Evolutionary conservation across 2,888 invertebrate species (phyloP), one percentile per base, ranked within the genome.

Genomic region (Cheilosia pagana): DNA sequence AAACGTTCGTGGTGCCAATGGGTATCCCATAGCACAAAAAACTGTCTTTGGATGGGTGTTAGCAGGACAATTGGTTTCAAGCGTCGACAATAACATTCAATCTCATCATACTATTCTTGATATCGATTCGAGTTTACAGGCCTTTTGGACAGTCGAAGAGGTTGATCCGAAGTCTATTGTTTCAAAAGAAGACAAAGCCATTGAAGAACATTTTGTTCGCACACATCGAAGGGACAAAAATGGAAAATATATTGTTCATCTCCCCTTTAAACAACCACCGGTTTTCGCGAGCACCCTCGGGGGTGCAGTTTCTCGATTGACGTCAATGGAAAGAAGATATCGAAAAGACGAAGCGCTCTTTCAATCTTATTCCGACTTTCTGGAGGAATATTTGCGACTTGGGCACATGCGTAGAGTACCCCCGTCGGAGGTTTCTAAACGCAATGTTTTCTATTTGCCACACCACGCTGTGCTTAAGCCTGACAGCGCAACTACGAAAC

Each of bases 331-430:
- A 35, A 52, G n/a, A 10, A 62, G 59, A 75, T 78, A 82, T 48
- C 25, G 23, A 3, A 23, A 50, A 19, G 53, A 86, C n/a, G n/a
- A 72, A 10, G 50, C 31, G 63, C 74, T 52, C 83, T 83, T 53
- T 43, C 63, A 21, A 23, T 23, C 23, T 23, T 23, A 23, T 16
- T 45, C 45, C n/a, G 25, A 57, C 12, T 87, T 87, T 59, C 48
- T 87, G 41, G 35, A 74, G 3, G 81, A 87, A 25, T 87, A 87
- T 60, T 28, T 82, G 5, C n/a, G 8, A 2, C 41, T 81, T n/a
- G 83, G 78, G 0, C 86, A 85, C 19, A 86, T 87, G 85, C 60
- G 43, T 14, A 28, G 52, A 12, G n/a, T 86, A 23, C 35, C 63
- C 1, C 7, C 59, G 6, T 7, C 63, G 12, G 74, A 87, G 62